Evolutionary conservation across 2,797 vertebrate genomes (phyloP).

Genomic region (Pangasius mekongensis): DNA sequence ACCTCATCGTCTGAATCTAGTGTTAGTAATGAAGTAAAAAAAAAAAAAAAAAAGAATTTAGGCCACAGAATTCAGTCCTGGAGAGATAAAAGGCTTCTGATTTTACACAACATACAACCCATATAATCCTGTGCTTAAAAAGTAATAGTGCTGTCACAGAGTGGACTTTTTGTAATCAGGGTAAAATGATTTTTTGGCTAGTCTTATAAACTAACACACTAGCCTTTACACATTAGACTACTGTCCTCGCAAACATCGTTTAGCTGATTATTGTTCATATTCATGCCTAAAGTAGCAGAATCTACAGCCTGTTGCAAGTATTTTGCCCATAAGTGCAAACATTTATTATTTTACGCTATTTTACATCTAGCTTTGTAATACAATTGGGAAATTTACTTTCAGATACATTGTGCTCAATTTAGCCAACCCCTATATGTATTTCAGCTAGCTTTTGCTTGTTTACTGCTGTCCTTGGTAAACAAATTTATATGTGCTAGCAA

Average conservation of each 20-base stretch:
- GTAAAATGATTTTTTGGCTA: background rate
- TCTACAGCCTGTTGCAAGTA: background rate
- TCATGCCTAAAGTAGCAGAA: background rate
- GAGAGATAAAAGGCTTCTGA: background rate
- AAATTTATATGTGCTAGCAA: background rate
- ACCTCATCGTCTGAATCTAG: constrained; percentile 59
- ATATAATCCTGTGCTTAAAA: background rate
- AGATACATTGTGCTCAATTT: background rate
- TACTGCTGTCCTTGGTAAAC: background rate
- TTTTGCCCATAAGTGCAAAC: background rate
- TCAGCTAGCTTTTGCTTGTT: background rate
- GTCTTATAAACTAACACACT: background rate
- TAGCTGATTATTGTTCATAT: background rate
- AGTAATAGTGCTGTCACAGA: background rate
- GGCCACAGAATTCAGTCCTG: background rate
- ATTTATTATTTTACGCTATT: background rate
- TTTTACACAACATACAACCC: background rate
- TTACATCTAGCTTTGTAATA: background rate
- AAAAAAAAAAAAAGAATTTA: background rate
- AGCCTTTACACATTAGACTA: background rate
- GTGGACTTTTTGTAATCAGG: too few species aligned
- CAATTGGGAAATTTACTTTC: background rate
- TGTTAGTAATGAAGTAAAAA: constrained; percentile 58
- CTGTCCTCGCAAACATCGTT: background rate
- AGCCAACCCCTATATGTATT: background rate